These are phyloP conservation scores for Laticauda colubrina DNA, from an alignment of 2,113 vertebrate species.

Conservation along the genomic window DNA sequence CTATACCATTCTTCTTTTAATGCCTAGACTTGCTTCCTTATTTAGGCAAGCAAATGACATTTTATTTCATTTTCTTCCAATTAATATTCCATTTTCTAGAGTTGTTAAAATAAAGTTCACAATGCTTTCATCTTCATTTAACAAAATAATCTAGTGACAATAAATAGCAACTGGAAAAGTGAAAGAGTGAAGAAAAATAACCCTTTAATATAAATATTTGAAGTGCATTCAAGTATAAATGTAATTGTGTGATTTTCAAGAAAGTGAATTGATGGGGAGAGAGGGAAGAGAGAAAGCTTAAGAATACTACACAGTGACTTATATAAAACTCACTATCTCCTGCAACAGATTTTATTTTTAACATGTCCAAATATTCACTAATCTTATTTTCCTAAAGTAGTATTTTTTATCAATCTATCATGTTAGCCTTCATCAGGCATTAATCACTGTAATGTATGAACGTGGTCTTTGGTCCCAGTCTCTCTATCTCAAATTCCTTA, in stretches of 20 bases:
- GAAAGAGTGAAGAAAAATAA: background rate
- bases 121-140: conserved; percentile 17
- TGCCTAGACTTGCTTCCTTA: conserved; percentile 2
- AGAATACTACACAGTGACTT: background rate
- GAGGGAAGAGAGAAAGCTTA: background rate
- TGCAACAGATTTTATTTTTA: background rate
- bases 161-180: background rate
- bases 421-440: background rate
- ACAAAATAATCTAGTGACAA: background rate
- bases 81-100: fast-evolving
- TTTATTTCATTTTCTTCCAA: background rate
- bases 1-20: conserved; percentile 25
- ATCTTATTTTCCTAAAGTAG: background rate
- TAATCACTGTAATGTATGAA: background rate
- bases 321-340: background rate
- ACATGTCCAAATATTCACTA: background rate
- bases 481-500: background rate
- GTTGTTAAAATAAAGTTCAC: background rate
- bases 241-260: background rate
- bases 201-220: background rate
- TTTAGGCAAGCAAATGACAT: conserved; percentile 13
- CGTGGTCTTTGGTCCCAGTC: background rate
- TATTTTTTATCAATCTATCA: background rate
- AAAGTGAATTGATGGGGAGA: background rate
- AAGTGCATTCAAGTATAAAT: background rate